A percentile compares a stretch with the other conserved stretches of the same genome.
Conservation (phyloP, 2,113 vertebrate species). For the Macrotis lagotis region DNA sequence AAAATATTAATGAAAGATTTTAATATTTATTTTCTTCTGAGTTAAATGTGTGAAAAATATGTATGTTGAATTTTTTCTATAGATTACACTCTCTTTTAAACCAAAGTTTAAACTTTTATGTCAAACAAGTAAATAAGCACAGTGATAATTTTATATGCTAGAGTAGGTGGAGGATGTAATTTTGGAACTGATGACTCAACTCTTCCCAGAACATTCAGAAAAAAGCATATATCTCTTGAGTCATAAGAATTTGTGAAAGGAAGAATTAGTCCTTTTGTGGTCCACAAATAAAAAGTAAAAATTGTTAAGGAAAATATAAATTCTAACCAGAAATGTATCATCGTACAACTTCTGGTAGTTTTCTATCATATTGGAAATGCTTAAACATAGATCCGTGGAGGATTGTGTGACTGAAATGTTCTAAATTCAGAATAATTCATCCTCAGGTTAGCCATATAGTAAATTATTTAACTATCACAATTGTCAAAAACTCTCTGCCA, state of each 20-base stretch:
- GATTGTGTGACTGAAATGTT: neutral
- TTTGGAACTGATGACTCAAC: conserved; percentile 11
- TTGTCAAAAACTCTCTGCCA: neutral
- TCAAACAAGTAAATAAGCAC: neutral
- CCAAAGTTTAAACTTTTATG: neutral
- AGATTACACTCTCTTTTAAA: neutral
- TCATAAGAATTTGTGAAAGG: neutral
- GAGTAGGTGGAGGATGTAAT: neutral
- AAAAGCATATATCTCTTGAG: neutral
- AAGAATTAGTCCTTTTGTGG: neutral
- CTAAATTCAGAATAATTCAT: neutral
- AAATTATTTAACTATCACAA: neutral
- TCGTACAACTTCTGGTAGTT: neutral
- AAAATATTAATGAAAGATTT: neutral
- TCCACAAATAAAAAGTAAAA: neutral
- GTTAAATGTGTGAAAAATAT: neutral
- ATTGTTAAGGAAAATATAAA: neutral
- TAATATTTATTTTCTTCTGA: neutral
- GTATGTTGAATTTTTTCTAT: neutral
- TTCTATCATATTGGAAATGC: neutral
- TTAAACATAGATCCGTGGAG: neutral
- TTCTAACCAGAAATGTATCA: neutral
- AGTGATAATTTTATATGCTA: neutral
- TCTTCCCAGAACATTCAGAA: conserved; percentile 54
- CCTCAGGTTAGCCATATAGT: neutral